Base-by-base conservation (phyloP, 2,888 invertebrate species). In the Malacosoma neustria region DNA sequence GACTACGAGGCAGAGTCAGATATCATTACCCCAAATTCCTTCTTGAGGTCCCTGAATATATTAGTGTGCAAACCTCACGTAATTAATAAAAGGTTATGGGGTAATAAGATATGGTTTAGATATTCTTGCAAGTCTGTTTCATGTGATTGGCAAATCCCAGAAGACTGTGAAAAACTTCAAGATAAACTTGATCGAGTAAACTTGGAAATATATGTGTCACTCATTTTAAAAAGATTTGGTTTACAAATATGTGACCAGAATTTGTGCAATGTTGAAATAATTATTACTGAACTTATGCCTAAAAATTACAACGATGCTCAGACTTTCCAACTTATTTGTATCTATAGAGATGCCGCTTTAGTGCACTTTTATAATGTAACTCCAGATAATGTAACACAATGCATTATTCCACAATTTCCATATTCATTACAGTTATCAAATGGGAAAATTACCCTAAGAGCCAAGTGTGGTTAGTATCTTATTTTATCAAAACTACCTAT, bases 81-180 rank as follows among this genome's bases (percentile, higher is more conserved):
- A 39, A 74, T 93, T 4, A 93, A 94, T 69, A 90, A 91, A 53
- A 89, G 91, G 62, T 74, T 94, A 58, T 89, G 90, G 66, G 90
- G 90, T 11, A 61, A 61, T 35, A 86, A 73, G 55, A 45, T 65
- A 39, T 60, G 73, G 53, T 51, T 49, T 36, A 61, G 46, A 46
- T 38, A 38, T 32, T 29, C 15, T 33, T 62, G 51, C 38, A 52
- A 43, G 36, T 39, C 53, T 33, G 30, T 37, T n/a, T 11, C 9
- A 30, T 9, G 40, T 11, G 30, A 41, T 14, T 58, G 50, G 54
- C 30, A 45, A 11, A 39, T 51, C 34, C 57, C 58, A 32, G 4
- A 29, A n/a, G 30, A 35, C 14, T 49, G 54, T 38, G 33, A 30
- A 12, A 53, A 36, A 41, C 37, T 68, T 31, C 33, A 40, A n/a